Evolutionary conservation across 2,797 vertebrate species (phyloP).

Genomic region (Alauda arvensis): DNA sequence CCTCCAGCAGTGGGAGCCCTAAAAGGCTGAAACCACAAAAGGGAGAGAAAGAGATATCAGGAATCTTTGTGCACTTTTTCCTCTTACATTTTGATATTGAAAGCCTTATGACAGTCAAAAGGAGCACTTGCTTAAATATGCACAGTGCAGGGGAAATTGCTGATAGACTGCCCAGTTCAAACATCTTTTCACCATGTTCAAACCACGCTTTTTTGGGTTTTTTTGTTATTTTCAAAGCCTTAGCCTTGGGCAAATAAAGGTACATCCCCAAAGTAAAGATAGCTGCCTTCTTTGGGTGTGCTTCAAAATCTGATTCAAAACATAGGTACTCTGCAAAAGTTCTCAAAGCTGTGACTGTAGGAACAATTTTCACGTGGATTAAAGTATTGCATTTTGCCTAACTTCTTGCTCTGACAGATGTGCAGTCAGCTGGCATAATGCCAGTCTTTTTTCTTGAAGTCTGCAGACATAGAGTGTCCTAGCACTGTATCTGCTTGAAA

Average conservation of each 20-base stretch:
- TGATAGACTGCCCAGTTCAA: neutral
- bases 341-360: neutral
- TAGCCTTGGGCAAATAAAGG: neutral
- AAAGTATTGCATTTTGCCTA: neutral
- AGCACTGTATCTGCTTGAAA: neutral
- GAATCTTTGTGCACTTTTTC: neutral
- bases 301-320: neutral
- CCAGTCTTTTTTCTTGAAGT: neutral
- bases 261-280: neutral
- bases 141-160: neutral
- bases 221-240: neutral
- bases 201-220: neutral
- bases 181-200: neutral
- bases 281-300: neutral
- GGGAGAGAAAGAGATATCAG: neutral
- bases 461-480: neutral
- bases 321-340: neutral
- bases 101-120: neutral
- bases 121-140: neutral
- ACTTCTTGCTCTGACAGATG: neutral
- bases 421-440: neutral
- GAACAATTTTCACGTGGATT: neutral
- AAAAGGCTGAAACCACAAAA: neutral
- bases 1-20: neutral
- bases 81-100: neutral